Evolutionary conservation across 2,113 vertebrate species (phyloP).

Genomic region (Eonycteris spelaea): DNA sequence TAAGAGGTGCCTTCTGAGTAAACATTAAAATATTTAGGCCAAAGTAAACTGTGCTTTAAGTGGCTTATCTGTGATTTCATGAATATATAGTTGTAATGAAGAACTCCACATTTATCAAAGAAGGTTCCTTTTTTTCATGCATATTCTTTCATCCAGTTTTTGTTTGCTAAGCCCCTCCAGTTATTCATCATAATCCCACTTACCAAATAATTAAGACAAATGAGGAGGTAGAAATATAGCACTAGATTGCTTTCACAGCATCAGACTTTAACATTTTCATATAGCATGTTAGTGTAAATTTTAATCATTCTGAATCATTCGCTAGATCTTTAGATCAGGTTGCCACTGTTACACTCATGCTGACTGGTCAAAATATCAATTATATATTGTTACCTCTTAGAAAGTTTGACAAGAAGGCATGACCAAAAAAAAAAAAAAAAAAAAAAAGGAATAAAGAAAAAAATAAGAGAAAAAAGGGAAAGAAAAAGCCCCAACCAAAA

Average conservation of each 20-base stretch:
- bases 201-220: constrained; percentile 88
- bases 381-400: constrained; percentile 65
- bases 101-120: constrained; percentile 84
- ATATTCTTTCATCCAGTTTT: constrained; percentile 80
- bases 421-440: constrained; percentile 38
- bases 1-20: constrained; percentile 77
- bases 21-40: constrained; percentile 77
- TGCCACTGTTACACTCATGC: constrained; percentile 64
- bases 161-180: constrained; percentile 82
- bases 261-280: constrained; percentile 81
- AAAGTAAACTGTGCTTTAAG: constrained; percentile 75
- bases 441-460: not conserved
- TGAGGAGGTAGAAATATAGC: constrained; percentile 88
- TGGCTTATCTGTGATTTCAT: constrained; percentile 43
- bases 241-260: constrained; percentile 87
- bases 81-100: constrained; percentile 77
- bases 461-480: not conserved
- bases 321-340: constrained; percentile 69
- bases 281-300: constrained; percentile 83
- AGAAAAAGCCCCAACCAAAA: not conserved
- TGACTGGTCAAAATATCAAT: constrained; percentile 73
- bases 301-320: constrained; percentile 78
- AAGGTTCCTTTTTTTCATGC: constrained; percentile 71
- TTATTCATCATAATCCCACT: constrained; percentile 81
- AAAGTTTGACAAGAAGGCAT: constrained; percentile 80